These are phyloP conservation scores for Hydrozoanthus tunicans DNA, from an alignment of 64 coral and sea anemone genomes.

Conservation along the genomic window DNA sequence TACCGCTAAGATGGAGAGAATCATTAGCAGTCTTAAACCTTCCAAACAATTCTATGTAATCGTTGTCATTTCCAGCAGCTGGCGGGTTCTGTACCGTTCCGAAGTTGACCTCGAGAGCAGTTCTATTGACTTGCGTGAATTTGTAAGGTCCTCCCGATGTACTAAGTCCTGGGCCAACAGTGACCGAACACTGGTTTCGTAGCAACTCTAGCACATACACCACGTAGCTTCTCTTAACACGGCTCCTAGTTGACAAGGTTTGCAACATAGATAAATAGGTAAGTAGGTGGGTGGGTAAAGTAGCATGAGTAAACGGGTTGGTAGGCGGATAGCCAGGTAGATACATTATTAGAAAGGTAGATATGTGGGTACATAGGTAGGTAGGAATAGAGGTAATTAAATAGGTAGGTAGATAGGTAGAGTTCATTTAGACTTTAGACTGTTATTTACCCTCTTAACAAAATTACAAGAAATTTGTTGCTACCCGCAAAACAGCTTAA, in stretches of 20 bases:
- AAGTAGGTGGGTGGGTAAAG: no score
- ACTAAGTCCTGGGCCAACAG: slow-evolving; percentile 37
- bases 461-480: no score
- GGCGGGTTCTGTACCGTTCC: slow-evolving; percentile 67
- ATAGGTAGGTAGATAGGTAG: no score
- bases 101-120: slow-evolving; percentile 60
- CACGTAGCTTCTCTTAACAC: slow-evolving; percentile 34
- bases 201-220: slow-evolving; percentile 58
- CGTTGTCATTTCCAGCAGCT: slow-evolving; percentile 33
- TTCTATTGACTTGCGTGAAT: slow-evolving; percentile 43
- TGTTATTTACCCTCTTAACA: no score
- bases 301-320: no score
- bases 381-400: no score
- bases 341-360: no score
- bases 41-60: slow-evolving; percentile 61
- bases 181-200: slow-evolving; percentile 38
- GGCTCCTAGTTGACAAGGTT: slow-evolving; percentile 34
- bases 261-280: background rate
- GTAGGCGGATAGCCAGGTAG: no score
- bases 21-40: slow-evolving; percentile 68
- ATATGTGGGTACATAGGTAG: no score
- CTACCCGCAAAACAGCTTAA: no score
- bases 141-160: slow-evolving; percentile 30
- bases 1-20: slow-evolving; percentile 80
- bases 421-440: no score